These are phyloP conservation scores for Drosophila persimilis DNA, from an alignment of 1,140 invertebrate species.

Conservation along the genomic window DNA sequence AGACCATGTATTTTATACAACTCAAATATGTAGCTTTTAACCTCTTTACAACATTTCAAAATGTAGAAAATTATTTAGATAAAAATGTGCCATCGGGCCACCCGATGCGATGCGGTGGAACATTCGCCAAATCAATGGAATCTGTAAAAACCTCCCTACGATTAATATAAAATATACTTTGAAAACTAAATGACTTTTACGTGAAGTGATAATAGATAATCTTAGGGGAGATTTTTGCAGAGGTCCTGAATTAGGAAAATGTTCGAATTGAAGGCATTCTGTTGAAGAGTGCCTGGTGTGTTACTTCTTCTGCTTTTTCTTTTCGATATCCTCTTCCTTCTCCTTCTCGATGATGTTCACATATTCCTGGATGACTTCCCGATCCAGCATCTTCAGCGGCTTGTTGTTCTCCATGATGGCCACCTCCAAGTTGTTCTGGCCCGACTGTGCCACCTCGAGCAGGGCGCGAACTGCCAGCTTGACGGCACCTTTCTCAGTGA, in stretches of 20 bases:
- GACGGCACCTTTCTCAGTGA: slow-evolving; percentile 94
- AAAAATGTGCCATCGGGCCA: slow-evolving; percentile 31
- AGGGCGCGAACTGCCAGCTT: slow-evolving; percentile 98
- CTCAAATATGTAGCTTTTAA: slow-evolving; percentile 27
- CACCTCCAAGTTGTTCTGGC: slow-evolving; percentile 99
- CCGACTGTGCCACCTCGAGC: slow-evolving; percentile 98
- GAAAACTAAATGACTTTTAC: no score
- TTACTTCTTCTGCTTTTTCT: slow-evolving; percentile 97
- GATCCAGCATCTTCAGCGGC: slow-evolving; percentile 94
- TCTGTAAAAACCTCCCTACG: neutral
- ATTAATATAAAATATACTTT: slow-evolving; percentile 9
- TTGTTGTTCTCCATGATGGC: slow-evolving; percentile 95
- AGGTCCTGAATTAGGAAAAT: slow-evolving; percentile 17
- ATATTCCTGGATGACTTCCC: slow-evolving; percentile 95
- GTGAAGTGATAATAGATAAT: neutral
- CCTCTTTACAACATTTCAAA: slow-evolving; percentile 46
- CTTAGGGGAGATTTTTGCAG: neutral
- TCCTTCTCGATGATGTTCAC: slow-evolving; percentile 98
- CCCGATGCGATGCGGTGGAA: slow-evolving; percentile 28
- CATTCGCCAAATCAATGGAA: slow-evolving; percentile 14
- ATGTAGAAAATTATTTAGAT: slow-evolving; percentile 49
- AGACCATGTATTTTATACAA: slow-evolving; percentile 72
- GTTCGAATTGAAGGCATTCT: slow-evolving; percentile 11
- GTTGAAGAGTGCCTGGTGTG: slow-evolving; percentile 2
- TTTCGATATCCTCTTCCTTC: slow-evolving; percentile 98